A percentile compares a stretch with the other conserved stretches of the same genome.
Conservation (phyloP, 1,140 invertebrate genomes). For the Drosophila ohnishii region DNA sequence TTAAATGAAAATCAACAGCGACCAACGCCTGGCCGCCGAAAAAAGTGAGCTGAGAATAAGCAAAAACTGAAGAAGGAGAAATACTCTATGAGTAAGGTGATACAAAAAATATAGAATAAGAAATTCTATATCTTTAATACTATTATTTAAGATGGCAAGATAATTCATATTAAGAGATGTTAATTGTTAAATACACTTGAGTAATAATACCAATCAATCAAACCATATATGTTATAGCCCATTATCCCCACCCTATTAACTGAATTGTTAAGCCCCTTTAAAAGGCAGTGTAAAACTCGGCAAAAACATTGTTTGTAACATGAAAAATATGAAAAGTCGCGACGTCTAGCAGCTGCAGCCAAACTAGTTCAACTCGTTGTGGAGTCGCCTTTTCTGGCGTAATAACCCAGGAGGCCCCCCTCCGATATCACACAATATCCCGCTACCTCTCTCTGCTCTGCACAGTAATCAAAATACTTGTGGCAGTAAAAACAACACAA, state of each 20-base stretch:
- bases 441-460: constrained; percentile 1
- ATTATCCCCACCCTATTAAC: background rate
- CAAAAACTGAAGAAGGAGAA: background rate
- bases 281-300: constrained; percentile 14
- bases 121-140: background rate
- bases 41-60: constrained; percentile 15
- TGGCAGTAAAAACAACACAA: constrained; percentile 73
- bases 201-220: background rate
- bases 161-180: background rate
- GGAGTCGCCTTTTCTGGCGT: constrained; percentile 21
- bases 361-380: constrained; percentile 78
- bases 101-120: background rate
- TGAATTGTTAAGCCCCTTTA: background rate
- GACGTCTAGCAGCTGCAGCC: constrained; percentile 59
- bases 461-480: constrained; percentile 73
- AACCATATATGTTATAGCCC: background rate
- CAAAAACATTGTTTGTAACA: constrained; percentile 38
- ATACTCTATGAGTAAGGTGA: constrained; percentile 15
- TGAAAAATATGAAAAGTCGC: constrained; percentile 46
- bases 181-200: background rate
- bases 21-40: constrained; percentile 65
- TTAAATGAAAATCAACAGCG: constrained; percentile 75
- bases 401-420: constrained; percentile 17
- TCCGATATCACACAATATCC: constrained; percentile 4
- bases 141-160: no score